Evolutionary conservation across 1,140 invertebrate genomes (phyloP), one percentile per base, ranked within the genome.

Genomic region (Drosophila burlai): DNA sequence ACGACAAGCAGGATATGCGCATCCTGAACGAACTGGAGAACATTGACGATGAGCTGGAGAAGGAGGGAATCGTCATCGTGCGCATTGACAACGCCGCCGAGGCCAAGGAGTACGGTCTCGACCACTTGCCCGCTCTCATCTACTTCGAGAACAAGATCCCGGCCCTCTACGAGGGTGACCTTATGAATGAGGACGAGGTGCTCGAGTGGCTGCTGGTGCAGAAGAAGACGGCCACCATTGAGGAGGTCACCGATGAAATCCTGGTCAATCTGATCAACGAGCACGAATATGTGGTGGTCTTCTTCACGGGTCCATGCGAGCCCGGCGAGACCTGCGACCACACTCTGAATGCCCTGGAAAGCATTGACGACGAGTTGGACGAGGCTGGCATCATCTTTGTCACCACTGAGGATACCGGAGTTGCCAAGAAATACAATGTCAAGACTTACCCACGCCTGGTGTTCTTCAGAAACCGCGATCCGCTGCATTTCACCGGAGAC

Each of bases 91-190:
- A 97, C 82, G 95, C 97, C 60, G 96, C 95, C 15, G 97, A 98
- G 94, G 97, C 97, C 11, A 98, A 97, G 92, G 97, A 98, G 93
- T 98, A 96, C 81, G 97, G 97, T 47, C 97, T 98, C 49, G 97
- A 98, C 92, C 96, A 97, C 93, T 94, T 98, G 8, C 97, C 98
- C 4, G 96, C 96, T 1, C 93, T 98, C 6, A 95, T 98, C 15
- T 98, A 98, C 91, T 98, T 98, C 87, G 97, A 98, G 93, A 96
- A 97, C 72, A 97, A 98, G 91, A 98, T 98, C 74, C 97, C 97
- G 6, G 97, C 97, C 9, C 94, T 98, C 46, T 98, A 98, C 91
- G 97, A 98, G 94, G 97, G 97, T 42, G 97, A 98, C 93, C 94
- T 98, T 1, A 96, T 97, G 93, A 97, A 98, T 90, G 97, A 98